phyloP scores from a whole-genome alignment of 2,888 invertebrate genomes.

The Tetheella fluctuosa region DNA sequence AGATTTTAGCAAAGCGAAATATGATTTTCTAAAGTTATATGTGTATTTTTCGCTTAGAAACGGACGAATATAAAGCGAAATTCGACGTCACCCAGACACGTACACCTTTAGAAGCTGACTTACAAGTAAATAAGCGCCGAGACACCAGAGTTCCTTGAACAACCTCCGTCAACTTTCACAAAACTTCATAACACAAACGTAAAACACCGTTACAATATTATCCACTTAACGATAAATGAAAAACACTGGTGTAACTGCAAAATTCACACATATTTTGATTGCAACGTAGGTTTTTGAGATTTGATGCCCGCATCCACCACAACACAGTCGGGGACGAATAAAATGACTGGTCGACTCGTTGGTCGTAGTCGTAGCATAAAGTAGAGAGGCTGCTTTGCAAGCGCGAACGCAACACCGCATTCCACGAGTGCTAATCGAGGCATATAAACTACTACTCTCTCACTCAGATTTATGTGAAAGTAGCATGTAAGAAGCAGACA shows the following conservation, averaged over 20 bases:
- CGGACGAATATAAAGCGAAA: constrained; percentile 40
- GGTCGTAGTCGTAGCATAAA: too few relatives aligned
- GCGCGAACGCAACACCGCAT: constrained; percentile 78
- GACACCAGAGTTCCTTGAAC: constrained; percentile 67
- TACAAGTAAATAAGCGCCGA: constrained; percentile 72
- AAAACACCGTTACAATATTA: constrained; percentile 66
- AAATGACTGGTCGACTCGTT: constrained; percentile 67
- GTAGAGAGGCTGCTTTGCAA: constrained; percentile 53
- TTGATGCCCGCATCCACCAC: constrained; percentile 53
- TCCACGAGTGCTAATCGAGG: constrained; percentile 71
- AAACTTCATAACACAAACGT: constrained; percentile 79
- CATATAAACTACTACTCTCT: constrained; percentile 60
- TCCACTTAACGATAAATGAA: constrained; percentile 64
- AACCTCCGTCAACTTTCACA: constrained; percentile 74
- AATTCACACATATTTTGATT: constrained; percentile 78
- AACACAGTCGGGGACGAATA: constrained; percentile 63
- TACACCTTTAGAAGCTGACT: constrained; percentile 64
- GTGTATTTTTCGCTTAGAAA: not conserved
- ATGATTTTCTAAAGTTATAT: not conserved
- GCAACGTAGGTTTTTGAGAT: constrained; percentile 51
- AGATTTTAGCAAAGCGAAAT: too few relatives aligned
- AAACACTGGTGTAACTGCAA: constrained; percentile 67
- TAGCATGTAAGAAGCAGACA: constrained; percentile 40
- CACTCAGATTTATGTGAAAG: constrained; percentile 43
- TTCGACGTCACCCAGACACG: constrained; percentile 76